Base-by-base conservation (phyloP, 2,888 invertebrate genomes). In the Erebia aethiops region DNA sequence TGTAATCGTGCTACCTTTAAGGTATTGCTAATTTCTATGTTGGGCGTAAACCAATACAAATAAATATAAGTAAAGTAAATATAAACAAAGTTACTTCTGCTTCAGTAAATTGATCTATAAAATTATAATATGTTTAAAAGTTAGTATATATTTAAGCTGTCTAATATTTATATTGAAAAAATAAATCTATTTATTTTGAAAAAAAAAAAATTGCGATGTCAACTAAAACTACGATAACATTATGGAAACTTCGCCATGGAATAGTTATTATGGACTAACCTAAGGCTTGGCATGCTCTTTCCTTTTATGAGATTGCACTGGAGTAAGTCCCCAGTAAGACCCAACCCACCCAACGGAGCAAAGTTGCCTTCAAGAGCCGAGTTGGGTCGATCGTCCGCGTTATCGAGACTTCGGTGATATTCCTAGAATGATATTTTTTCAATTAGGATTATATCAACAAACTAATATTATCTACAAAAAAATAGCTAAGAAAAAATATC, bases 271-370 rank as follows among this genome's bases (percentile, higher is more conserved):
- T 16, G 56, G 35, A 67, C 94, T 92, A 92, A 98, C 98, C 98
- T 98, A 74, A 98, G 93, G 84, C 98, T 98, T 3, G 98, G 98
- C 98, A 99, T 98, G 94, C 98, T 98, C 92, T 98, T 98, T 74
- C 98, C 98, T 94, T 98, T 98, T 74, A 97, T 96, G 66, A 98
- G 94, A 88, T 97, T 97, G 79, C 91, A 91, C 57, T 89, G 90
- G 75, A 94, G 92, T 65, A 92, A 83, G 78, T 94, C 94, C 21
- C 92, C 92, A 43, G 94, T 91, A 1, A 89, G 77, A 74, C n/a
- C n/a, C n/a, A n/a, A n/a, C n/a, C n/a, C n/a, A 14, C 94, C 94
- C 66, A 95, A 85, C 0, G 95, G 94, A 2, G 94, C 92, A 76
- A 96, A 96, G 61, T 95, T 95, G 68, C 95, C 94, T 66, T 95